phyloP scores from a whole-genome alignment of 2,888 invertebrate species.

The Diadromus collaris region DNA sequence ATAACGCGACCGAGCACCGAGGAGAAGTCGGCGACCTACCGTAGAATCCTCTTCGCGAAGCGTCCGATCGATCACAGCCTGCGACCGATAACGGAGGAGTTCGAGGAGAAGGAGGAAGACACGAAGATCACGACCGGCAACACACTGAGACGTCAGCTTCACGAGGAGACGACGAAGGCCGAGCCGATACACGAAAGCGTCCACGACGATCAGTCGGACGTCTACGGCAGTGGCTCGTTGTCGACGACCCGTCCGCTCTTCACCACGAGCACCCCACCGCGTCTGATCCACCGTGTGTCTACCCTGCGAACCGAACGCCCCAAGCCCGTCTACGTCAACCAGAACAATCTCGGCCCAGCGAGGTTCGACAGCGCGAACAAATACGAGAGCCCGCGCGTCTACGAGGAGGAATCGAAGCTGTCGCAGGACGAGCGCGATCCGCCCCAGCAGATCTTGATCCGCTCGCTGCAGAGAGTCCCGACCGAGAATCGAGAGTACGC shows the following conservation, averaged over 20 bases:
- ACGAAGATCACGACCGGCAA: constrained; percentile 81
- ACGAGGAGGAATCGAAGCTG: constrained; percentile 72
- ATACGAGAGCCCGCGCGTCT: constrained; percentile 69
- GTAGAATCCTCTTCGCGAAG: constrained; percentile 74
- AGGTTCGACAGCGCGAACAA: constrained; percentile 71
- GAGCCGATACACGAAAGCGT: constrained; percentile 82
- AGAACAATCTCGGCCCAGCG: constrained; percentile 72
- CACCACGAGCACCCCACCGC: constrained; percentile 84
- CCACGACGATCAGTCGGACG: constrained; percentile 86
- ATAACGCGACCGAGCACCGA: constrained; percentile 73
- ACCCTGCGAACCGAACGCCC: constrained; percentile 70
- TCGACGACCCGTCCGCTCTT: constrained; percentile 86
- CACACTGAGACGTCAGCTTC: constrained; percentile 84
- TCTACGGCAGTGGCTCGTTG: constrained; percentile 84
- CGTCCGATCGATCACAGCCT: constrained; percentile 75
- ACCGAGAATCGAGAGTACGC: constrained; percentile 70
- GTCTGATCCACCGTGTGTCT: constrained; percentile 80
- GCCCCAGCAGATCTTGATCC: constrained; percentile 71
- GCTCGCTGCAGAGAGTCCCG: constrained; percentile 63
- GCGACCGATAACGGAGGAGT: constrained; percentile 78
- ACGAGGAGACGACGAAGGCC: constrained; percentile 81
- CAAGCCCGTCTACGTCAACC: constrained; percentile 69
- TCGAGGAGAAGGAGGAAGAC: constrained; percentile 79
- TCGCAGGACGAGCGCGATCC: constrained; percentile 71
- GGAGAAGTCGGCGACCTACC: constrained; percentile 69